Base-by-base conservation (phyloP, 2,888 invertebrate genomes). In the Nyleta sp. region DNA sequence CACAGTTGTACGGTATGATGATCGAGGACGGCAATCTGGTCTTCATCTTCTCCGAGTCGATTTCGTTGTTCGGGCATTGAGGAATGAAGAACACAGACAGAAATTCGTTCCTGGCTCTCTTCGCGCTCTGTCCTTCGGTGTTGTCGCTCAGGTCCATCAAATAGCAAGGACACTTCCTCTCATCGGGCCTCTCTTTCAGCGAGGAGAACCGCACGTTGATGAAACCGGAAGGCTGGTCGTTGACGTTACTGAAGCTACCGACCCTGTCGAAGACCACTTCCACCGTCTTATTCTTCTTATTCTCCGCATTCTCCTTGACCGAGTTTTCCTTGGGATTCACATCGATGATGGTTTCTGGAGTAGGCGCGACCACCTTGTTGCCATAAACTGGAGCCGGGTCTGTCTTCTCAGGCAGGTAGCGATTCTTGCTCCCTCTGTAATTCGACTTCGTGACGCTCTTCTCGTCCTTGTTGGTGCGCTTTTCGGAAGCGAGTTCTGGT, bases 1-100 rank as follows among this genome's bases (percentile, higher is more conserved):
- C 31, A 46, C 74, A 75, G 11, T 64, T 70, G n/a, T 75, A 70
- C 8, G 75, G 70, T 40, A 75, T 70, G 1, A 70, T 62, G 10
- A 70, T 44, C 0, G 75, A 59, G 5, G 70, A 70, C 4, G 67
- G 67, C 20, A 74, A 60, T n/a, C 38, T 59, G 5, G 52, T 15
- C 44, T 46, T 57, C 59, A 74, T 67, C 8, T 31, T 31, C 13
- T 74, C 74, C 3, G 60, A 53, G 40, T 75, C 68, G 17, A 75
- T 55, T 33, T 55, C 38, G 60, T 68, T 74, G 15, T 67, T 40
- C 44, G 59, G 53, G 31, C 75, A 68, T 18, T 75, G 40, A 1
- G 75, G 68, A 22, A 75, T 40, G 24, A 68, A 68, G 22, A 35
- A 62, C 1, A 60, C 53, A 5, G 74, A 74, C 0, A 28, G n/a